Evolutionary conservation across 1,140 invertebrate genomes (phyloP).

Genomic region (Pectinophora gossypiella): DNA sequence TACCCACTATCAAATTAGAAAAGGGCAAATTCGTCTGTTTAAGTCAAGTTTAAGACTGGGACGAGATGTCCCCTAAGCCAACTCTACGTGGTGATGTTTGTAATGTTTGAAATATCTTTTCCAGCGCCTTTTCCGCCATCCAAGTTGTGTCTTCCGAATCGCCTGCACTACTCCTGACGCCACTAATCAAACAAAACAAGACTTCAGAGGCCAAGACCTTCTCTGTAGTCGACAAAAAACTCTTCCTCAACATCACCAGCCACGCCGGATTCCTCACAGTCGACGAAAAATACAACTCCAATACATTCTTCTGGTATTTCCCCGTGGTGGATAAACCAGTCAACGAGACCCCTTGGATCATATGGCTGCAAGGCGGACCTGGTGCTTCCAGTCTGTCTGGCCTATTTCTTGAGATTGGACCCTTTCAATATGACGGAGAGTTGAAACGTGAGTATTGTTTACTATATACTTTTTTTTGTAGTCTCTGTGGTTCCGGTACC

Average conservation of each 20-base stretch:
- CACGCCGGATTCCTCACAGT: conserved; percentile 67
- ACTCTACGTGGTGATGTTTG: too few relatives aligned
- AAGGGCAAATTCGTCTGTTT: too few relatives aligned
- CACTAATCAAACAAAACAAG: conserved; percentile 32
- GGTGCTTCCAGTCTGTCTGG: conserved; percentile 81
- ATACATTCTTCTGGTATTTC: conserved; percentile 93
- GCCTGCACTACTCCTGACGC: conserved; percentile 37
- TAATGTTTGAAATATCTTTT: too few relatives aligned
- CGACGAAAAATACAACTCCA: conserved; percentile 82
- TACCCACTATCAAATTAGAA: too few relatives aligned
- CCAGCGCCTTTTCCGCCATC: conserved; percentile 1
- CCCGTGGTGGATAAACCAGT: conserved; percentile 74
- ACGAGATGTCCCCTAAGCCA: too few relatives aligned
- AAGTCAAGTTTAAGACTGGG: too few relatives aligned
- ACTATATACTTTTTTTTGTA: not conserved
- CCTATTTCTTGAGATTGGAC: conserved; percentile 82
- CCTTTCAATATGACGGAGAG: conserved; percentile 52
- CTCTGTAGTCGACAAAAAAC: conserved; percentile 32
- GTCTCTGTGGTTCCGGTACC: too few relatives aligned
- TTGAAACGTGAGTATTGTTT: conserved; percentile 32
- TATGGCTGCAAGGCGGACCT: conserved; percentile 90
- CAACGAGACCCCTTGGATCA: conserved; percentile 79
- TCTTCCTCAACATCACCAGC: conserved; percentile 39
- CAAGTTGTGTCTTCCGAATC: conserved; percentile 6
- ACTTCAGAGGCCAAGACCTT: conserved; percentile 29